Evolutionary conservation across 2,797 vertebrate species (phyloP).

Genomic region (Typhlichthys eigenmanni): DNA sequence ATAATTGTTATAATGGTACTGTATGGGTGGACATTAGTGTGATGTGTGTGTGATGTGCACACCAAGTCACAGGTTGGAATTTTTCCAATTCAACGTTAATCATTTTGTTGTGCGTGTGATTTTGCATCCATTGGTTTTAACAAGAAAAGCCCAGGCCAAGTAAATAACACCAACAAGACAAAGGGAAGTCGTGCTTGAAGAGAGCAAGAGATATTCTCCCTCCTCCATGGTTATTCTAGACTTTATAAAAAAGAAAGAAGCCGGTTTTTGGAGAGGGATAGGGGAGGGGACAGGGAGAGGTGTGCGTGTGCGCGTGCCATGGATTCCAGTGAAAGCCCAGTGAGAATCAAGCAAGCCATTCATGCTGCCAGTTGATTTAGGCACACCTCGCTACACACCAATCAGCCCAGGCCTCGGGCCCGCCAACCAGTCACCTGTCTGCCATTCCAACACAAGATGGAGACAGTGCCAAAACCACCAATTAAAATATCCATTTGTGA

Average conservation of each 20-base stretch:
- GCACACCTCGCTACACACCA: constrained; percentile 75
- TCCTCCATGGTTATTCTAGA: constrained; percentile 58
- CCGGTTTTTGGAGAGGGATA: constrained; percentile 24
- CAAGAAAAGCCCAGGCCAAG: constrained; percentile 45
- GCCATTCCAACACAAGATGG: constrained; percentile 79
- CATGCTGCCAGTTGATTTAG: constrained; percentile 78
- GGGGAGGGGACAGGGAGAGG: constrained; percentile 2
- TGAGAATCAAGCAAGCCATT: constrained; percentile 74
- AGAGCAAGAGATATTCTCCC: constrained; percentile 55
- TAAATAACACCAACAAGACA: constrained; percentile 61
- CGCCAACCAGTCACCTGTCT: constrained; percentile 73
- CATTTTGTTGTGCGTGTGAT: constrained; percentile 23
- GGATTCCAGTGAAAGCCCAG: constrained; percentile 68
- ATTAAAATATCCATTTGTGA: constrained; percentile 79
- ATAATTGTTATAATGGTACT: background rate
- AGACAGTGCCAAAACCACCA: constrained; percentile 79
- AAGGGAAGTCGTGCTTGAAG: constrained; percentile 62
- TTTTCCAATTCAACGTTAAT: constrained; percentile 19
- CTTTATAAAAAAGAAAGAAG: constrained; percentile 53
- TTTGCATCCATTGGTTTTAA: constrained; percentile 23
- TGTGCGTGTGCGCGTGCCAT: constrained; percentile 24
- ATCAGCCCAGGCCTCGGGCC: constrained; percentile 64
- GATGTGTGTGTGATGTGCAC: constrained; percentile 8
- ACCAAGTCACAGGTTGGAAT: constrained; percentile 6
- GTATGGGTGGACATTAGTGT: background rate